phyloP scores from a whole-genome alignment of 2,888 invertebrate species.

The Cheilosia variabilis region DNA sequence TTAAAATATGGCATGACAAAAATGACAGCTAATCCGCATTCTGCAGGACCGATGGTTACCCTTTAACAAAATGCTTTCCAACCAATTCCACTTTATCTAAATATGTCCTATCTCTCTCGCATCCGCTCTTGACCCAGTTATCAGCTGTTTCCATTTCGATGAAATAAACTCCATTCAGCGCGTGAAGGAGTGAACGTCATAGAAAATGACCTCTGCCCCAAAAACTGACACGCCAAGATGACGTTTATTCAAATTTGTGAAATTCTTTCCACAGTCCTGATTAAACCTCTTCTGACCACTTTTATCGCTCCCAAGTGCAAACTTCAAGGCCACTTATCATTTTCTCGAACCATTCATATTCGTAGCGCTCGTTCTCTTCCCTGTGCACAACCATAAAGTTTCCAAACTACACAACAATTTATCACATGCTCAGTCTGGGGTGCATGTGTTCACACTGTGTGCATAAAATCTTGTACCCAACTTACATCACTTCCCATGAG shows the following conservation, averaged over 20 bases:
- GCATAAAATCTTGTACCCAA: conserved; percentile 58
- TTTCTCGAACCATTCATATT: conserved; percentile 65
- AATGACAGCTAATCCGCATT: no score
- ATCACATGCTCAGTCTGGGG: conserved; percentile 14
- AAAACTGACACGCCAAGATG: conserved; percentile 27
- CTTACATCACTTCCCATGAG: conserved; percentile 62
- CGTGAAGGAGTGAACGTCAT: not conserved
- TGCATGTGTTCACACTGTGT: not conserved
- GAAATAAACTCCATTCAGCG: no score
- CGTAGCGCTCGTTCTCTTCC: conserved; percentile 10
- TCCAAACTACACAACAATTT: conserved; percentile 61
- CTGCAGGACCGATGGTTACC: no score
- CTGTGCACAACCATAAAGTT: conserved; percentile 47
- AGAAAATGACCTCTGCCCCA: conserved; percentile 36
- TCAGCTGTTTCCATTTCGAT: no score
- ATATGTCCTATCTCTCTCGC: no score
- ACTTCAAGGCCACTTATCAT: conserved; percentile 71
- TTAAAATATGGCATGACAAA: no score
- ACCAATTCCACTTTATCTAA: no score
- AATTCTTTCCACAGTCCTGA: conserved; percentile 20
- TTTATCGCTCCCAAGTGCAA: conserved; percentile 57
- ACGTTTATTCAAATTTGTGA: conserved; percentile 28
- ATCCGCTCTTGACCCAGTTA: no score
- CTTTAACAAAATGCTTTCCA: no score
- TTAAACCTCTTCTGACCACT: conserved; percentile 46